These are phyloP conservation scores for Ochotona curzoniae DNA, from an alignment of 2,113 vertebrate genomes.

Conservation along the genomic window DNA sequence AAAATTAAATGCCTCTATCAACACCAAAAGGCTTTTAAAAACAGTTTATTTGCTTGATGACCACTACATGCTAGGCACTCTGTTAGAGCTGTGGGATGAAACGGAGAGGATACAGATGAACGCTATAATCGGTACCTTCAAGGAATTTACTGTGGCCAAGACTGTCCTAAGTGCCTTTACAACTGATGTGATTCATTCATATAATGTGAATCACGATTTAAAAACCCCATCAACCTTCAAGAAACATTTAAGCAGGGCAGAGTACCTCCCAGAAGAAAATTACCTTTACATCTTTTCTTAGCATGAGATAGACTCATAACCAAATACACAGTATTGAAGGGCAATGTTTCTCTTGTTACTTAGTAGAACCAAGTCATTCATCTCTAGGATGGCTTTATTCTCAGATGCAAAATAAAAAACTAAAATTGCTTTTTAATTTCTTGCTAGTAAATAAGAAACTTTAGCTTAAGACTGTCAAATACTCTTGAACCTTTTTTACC, in stretches of 20 bases:
- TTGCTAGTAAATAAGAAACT: slow-evolving; percentile 17
- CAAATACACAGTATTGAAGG: not conserved
- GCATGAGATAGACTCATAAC: slow-evolving; percentile 31
- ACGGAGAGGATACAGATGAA: not conserved
- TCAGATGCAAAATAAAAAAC: not conserved
- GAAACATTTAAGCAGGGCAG: slow-evolving; percentile 35
- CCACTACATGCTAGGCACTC: not conserved
- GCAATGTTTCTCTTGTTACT: slow-evolving; percentile 35
- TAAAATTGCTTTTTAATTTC: slow-evolving; percentile 34
- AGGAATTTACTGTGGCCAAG: slow-evolving; percentile 23
- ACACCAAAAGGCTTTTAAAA: slow-evolving; percentile 4
- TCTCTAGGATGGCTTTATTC: slow-evolving; percentile 53
- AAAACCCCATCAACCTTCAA: not conserved
- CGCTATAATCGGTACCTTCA: not conserved
- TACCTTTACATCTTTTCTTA: slow-evolving; percentile 2
- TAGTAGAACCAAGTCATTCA: slow-evolving; percentile 11
- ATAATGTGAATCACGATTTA: slow-evolving; percentile 15
- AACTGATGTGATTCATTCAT: not conserved
- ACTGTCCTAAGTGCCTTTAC: slow-evolving; percentile 34
- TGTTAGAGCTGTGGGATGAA: not conserved
- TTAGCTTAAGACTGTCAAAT: slow-evolving; percentile 33
- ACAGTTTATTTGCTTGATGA: not conserved
- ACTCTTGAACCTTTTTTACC: too few relatives aligned
- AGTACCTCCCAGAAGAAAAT: not conserved
- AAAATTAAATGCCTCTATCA: slow-evolving; percentile 34